Evolutionary conservation across 2,113 vertebrate species (phyloP), one percentile per base, ranked within the genome.

Genomic region (Dissostichus mawsoni): DNA sequence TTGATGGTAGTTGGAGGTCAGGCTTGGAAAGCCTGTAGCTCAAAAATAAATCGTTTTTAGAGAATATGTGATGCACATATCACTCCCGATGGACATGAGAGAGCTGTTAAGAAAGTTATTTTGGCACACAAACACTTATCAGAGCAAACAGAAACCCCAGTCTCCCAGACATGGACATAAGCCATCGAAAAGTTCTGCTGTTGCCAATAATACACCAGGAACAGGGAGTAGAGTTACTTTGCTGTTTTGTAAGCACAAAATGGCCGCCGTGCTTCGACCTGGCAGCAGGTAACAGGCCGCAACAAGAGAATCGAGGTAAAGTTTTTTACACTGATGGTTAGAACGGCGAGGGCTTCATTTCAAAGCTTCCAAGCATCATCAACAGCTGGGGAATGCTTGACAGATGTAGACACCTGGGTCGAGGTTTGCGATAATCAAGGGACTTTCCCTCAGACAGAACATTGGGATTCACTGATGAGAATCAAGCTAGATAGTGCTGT

Each of bases 391-490:
- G 44, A 9, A 36, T 52, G 76, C 69, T 90, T 78, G 36, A 55
- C 56, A 73, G 51, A 73, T 66, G 71, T 48, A 48, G 83, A 17
- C 80, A 83, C 68, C 86, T 88, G 87, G 58, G 29, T 36, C 11
- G 10, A 7, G 71, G 62, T 36, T 82, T 77, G 81, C n/a, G 25
- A 47, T 74, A 58, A 61, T 50, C 69, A 44, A 74, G 88, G 92
- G 90, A 85, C 81, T 91, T 94, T 87, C 86, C 84, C 52, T 50
- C 18, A 50, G 74, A 69, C 68, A 76, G 78, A 89, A 78, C 73
- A 71, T 80, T 76, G 64, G 76, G 87, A 92, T 87, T 81, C 74
- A 80, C 66, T n/a, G 62, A 63, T 59, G 29, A 83, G 88, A 88
- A 83, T 87, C 87, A 92, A 29, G 64, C 20, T 68, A 77, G 86